Percentiles rank a stretch among this genome's conserved stretches.
Evolutionary conservation across 2,797 vertebrate species (phyloP).

Genomic region (Distichodus sexfasciatus): DNA sequence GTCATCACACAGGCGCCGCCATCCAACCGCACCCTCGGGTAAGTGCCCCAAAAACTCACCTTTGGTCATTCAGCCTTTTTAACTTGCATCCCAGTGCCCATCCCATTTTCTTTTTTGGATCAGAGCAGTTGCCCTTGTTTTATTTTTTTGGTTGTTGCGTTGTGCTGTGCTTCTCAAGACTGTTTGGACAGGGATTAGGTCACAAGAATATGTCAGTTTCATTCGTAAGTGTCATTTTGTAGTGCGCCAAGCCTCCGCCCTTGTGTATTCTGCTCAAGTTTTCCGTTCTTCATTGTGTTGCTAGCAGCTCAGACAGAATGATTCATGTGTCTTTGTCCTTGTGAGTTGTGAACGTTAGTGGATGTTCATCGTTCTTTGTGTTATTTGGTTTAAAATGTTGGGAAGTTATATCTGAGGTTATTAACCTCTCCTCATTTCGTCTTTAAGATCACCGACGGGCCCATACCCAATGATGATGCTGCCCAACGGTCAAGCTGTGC

Average conservation of each 20-base stretch:
- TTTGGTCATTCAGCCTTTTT: neutral
- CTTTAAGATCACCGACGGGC: slow-evolving; percentile 84
- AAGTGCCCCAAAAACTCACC: slow-evolving; percentile 52
- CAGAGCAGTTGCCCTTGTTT: neutral
- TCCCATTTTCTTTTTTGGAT: slow-evolving; percentile 5
- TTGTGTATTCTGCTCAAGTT: neutral
- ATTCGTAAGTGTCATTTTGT: neutral
- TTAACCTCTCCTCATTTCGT: neutral
- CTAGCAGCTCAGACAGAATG: neutral
- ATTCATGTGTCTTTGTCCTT: too few relatives aligned
- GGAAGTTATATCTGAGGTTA: too few relatives aligned
- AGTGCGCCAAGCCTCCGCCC: neutral
- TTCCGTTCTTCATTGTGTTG: neutral
- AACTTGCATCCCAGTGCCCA: too few relatives aligned
- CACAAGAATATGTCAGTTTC: neutral
- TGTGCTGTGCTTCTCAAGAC: neutral
- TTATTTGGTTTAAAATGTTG: too few relatives aligned
- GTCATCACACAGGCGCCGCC: slow-evolving; percentile 98
- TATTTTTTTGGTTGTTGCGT: neutral
- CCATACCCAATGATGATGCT: slow-evolving; percentile 95
- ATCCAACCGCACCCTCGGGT: slow-evolving; percentile 93
- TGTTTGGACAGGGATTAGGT: neutral
- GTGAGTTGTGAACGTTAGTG: too few relatives aligned
- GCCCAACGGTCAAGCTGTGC: slow-evolving; percentile 87
- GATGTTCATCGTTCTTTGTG: too few relatives aligned